phyloP scores from a whole-genome alignment of 2,888 invertebrate species.

The Thecocarcelia acutangulata region DNA sequence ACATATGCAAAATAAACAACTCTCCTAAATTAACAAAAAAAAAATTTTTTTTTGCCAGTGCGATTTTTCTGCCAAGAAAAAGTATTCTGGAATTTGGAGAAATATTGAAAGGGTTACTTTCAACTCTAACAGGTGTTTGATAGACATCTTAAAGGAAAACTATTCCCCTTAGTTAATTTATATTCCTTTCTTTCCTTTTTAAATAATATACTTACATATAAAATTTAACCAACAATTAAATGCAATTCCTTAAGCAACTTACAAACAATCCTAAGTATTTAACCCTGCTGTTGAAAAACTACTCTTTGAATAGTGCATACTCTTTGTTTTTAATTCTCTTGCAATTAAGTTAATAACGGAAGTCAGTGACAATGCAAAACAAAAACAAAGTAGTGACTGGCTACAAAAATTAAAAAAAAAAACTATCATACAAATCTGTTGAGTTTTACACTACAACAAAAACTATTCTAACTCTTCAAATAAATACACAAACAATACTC shows the following conservation, averaged over 20 bases:
- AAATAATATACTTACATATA: no score
- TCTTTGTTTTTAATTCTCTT: background rate
- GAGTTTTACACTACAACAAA: slow-evolving; percentile 16
- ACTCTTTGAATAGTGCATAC: background rate
- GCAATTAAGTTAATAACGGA: slow-evolving; percentile 41
- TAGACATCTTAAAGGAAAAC: slow-evolving; percentile 4
- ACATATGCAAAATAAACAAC: no score
- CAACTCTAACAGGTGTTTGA: slow-evolving; percentile 23
- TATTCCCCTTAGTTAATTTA: no score
- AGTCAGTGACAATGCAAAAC: slow-evolving; percentile 41
- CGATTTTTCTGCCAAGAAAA: no score
- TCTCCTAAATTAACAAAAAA: no score
- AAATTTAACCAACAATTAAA: no score
- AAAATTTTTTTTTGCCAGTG: no score
- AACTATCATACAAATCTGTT: slow-evolving; percentile 25
- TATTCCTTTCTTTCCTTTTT: no score
- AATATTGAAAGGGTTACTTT: background rate
- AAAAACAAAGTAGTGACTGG: background rate
- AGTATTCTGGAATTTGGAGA: no score
- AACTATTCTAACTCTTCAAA: slow-evolving; percentile 44
- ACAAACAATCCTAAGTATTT: no score
- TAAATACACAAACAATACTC: slow-evolving; percentile 12
- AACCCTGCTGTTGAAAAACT: background rate
- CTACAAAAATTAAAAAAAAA: slow-evolving; percentile 5
- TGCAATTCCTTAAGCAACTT: no score